These are phyloP conservation scores for Napeogenes inachia DNA, from an alignment of 2,888 invertebrate species.

Conservation along the genomic window DNA sequence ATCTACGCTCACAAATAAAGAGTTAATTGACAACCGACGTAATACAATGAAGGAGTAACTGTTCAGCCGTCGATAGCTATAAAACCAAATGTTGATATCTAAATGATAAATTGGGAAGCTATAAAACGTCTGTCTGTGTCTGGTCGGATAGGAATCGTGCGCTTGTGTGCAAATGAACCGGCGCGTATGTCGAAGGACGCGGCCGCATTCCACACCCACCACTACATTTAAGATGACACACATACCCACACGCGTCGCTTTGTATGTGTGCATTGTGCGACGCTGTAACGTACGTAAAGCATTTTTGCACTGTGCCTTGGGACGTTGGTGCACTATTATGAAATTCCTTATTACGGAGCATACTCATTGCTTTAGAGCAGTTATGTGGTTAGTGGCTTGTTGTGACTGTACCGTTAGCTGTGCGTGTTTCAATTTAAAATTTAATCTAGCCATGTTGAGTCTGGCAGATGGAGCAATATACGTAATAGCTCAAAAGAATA, in stretches of 20 bases:
- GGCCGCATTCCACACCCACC: slow-evolving; percentile 72
- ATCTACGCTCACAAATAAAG: slow-evolving; percentile 8
- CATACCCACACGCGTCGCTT: slow-evolving; percentile 58
- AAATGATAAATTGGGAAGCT: slow-evolving; percentile 63
- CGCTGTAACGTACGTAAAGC: slow-evolving; percentile 46
- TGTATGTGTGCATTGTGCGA: slow-evolving; percentile 48
- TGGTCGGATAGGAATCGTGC: slow-evolving; percentile 45
- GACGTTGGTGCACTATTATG: slow-evolving; percentile 51
- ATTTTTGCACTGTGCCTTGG: slow-evolving; percentile 52
- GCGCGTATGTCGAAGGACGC: slow-evolving; percentile 72
- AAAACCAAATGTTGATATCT: slow-evolving; percentile 39
- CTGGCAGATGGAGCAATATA: slow-evolving; percentile 25
- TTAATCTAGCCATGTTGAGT: slow-evolving; percentile 24
- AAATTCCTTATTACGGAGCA: slow-evolving; percentile 59
- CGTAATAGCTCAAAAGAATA: slow-evolving; percentile 52
- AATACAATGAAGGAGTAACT: slow-evolving; percentile 21
- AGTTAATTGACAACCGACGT: slow-evolving; percentile 21
- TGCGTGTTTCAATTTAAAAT: slow-evolving; percentile 28
- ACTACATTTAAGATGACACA: slow-evolving; percentile 64
- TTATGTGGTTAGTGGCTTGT: slow-evolving; percentile 26
- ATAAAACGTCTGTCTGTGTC: slow-evolving; percentile 56
- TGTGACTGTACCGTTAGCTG: slow-evolving; percentile 21
- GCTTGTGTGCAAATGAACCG: slow-evolving; percentile 73
- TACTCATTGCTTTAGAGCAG: slow-evolving; percentile 49
- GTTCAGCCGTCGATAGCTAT: slow-evolving; percentile 19